Conservation (phyloP, 23 tunicate genomes). For the Botrylloides violaceus region DNA sequence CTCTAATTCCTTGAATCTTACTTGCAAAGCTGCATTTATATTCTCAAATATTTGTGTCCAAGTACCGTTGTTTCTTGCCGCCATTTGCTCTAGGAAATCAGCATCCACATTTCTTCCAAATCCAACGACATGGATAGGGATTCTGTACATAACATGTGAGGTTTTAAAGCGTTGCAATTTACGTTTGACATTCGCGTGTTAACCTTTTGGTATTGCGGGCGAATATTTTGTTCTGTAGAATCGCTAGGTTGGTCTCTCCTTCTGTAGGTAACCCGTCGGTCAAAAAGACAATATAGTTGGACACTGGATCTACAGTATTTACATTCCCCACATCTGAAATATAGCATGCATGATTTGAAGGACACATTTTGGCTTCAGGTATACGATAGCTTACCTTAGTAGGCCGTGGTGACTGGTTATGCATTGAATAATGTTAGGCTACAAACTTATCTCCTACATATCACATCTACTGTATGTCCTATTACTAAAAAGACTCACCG, state of each 20-base stretch:
- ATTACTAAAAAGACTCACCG: too few species aligned
- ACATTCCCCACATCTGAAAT: conserved; percentile 1
- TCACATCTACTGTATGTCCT: neutral
- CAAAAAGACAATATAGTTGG: conserved; percentile 6
- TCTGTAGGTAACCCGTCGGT: conserved; percentile 8
- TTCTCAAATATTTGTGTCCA: conserved; percentile 15
- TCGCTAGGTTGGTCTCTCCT: neutral
- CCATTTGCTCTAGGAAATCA: neutral
- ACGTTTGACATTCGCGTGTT: conserved; percentile 1
- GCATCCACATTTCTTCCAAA: conserved; percentile 9
- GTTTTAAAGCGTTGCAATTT: too few species aligned
- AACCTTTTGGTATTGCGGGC: too few species aligned
- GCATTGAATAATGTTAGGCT: neutral
- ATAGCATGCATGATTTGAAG: neutral
- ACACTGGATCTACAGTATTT: neutral
- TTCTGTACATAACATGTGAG: neutral
- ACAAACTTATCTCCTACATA: neutral
- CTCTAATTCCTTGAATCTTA: too few species aligned
- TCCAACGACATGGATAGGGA: conserved; percentile 7
- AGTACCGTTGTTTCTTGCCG: conserved; percentile 7
- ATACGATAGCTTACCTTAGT: neutral
- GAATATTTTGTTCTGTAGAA: too few species aligned
- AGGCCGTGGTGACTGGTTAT: neutral
- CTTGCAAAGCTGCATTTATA: conserved; percentile 12
- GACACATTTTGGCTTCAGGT: neutral